These are phyloP conservation scores for Apolygus lucorum DNA, from an alignment of 1,140 invertebrate species.

Conservation along the genomic window DNA sequence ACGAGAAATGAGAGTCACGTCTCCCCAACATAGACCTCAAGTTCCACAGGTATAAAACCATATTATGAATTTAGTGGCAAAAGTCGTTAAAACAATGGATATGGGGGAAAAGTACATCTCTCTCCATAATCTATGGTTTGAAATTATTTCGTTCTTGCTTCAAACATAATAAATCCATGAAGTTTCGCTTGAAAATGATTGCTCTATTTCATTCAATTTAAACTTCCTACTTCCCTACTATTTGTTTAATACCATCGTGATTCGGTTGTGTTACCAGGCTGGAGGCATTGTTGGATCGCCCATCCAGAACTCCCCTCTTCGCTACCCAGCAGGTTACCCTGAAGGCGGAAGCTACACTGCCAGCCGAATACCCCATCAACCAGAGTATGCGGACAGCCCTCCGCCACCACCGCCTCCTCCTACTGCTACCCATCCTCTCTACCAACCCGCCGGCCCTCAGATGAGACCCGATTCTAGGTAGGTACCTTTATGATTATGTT, in stretches of 20 bases:
- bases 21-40: conserved; percentile 35
- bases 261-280: conserved; percentile 2
- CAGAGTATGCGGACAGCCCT: conserved; percentile 45
- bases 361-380: conserved; percentile 35
- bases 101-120: no score
- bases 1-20: conserved; percentile 50
- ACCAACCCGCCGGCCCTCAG: conserved; percentile 40
- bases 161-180: no score
- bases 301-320: conserved; percentile 21
- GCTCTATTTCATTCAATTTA: no score
- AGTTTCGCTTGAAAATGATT: no score
- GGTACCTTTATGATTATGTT: not conserved
- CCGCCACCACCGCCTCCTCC: conserved; percentile 60
- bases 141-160: no score
- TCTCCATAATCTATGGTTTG: no score
- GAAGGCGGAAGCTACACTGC: conserved; percentile 14
- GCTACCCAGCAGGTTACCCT: conserved; percentile 20
- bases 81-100: no score
- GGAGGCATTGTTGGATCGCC: conserved; percentile 4
- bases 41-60: not conserved
- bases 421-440: conserved; percentile 61
- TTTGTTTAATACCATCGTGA: conserved; percentile 5
- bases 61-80: no score
- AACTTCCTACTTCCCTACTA: not conserved
- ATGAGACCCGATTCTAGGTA: conserved; percentile 18